Evolutionary conservation across 1,140 invertebrate species (phyloP), one percentile per base, ranked within the genome.

Genomic region (Drosophila biarmipes): DNA sequence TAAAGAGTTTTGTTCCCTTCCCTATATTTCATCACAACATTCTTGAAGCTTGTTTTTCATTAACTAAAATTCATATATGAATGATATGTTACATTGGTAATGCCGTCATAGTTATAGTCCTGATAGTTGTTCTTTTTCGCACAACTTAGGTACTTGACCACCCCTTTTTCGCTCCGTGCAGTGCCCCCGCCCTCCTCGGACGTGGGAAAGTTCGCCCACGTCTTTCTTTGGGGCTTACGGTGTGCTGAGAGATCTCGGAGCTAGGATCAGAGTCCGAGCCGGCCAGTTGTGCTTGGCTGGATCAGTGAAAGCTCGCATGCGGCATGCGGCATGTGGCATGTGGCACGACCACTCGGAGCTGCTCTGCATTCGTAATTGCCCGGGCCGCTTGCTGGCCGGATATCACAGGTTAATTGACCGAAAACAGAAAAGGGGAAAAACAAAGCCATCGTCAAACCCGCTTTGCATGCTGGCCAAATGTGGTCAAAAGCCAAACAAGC

Each of bases 141-240:
- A 7, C 2, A 27, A 5, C n/a, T 48, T 1, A 5, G 12, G 4
- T 14, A 12, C 11, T 14, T 14, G 0, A 14, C 0, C 19, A 11
- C 43, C 10, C n/a, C 27, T 10, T 49, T 57, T 34, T 57, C 42
- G 7, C 40, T 35, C 19, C 3, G 29, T 43, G 61, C 29, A 34
- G 21, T n/a, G 59, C 38, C 19, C 19, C 40, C n/a, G 55, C 61
- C 31, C 45, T 43, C 54, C 49, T 54, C 48, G 69, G 49, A 73
- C 57, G 71, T 73, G 71, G 69, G 71, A 73, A 73, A 72, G 68
- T 72, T 72, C 68, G 68, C 68, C 68, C 67, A 72, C 68, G 66
- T 56, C 48, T 64, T 51, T 21, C 21, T 43, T n/a, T 29, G 2
- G 15, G 34, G 38, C n/a, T n/a, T 64, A 57, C 27, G 29, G 15